Percentiles rank a stretch among this genome's conserved stretches.
phyloP scores from a whole-genome alignment of 2,797 vertebrate species.

The Carcharodon carcharias region DNA sequence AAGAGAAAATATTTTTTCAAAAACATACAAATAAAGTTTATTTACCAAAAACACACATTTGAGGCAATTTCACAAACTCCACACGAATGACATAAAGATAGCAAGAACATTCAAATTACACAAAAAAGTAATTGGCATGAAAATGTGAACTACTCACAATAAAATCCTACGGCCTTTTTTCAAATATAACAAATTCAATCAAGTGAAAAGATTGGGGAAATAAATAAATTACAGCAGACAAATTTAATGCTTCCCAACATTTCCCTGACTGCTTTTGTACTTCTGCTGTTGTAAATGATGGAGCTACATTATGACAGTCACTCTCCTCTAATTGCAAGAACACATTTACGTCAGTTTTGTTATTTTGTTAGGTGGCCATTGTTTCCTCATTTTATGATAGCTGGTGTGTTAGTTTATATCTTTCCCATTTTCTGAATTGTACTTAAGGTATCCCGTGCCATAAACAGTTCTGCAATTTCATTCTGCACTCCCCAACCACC shows the following conservation, averaged over 20 bases:
- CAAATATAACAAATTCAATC: not conserved
- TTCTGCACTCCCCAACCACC: not conserved
- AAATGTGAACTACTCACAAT: not conserved
- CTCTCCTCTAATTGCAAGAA: no score
- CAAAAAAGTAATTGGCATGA: not conserved
- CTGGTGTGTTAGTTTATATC: not conserved
- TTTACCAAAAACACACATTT: slow-evolving; percentile 35
- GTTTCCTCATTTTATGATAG: not conserved
- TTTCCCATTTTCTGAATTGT: not conserved
- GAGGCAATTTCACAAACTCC: slow-evolving; percentile 31
- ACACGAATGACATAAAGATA: not conserved
- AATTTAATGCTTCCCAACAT: not conserved
- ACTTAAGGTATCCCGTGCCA: not conserved
- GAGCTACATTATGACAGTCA: no score
- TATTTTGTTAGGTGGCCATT: not conserved
- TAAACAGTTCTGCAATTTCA: not conserved
- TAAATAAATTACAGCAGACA: not conserved
- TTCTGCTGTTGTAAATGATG: not conserved
- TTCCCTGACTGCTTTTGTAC: not conserved
- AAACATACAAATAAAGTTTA: slow-evolving; percentile 40
- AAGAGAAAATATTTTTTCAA: slow-evolving; percentile 33
- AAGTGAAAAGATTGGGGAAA: not conserved
- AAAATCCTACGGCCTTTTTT: not conserved
- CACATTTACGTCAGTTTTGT: not conserved
- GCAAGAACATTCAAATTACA: not conserved